These are phyloP conservation scores for Caenorhabditis auriculariae DNA, from an alignment of 2,888 invertebrate genomes.

Conservation along the genomic window DNA sequence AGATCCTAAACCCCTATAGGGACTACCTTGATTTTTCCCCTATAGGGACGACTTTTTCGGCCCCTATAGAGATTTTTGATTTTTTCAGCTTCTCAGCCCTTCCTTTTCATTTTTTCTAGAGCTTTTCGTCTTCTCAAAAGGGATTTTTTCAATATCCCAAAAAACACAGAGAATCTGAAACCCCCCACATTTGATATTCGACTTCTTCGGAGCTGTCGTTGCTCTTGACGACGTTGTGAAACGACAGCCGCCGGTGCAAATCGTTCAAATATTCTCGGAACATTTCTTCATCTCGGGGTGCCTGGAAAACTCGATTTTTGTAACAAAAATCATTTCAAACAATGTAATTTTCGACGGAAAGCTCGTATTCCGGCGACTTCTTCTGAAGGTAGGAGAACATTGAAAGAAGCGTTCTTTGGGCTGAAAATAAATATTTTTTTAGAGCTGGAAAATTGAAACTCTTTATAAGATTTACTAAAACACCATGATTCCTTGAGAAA, in stretches of 20 bases:
- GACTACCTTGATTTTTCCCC: too few species aligned
- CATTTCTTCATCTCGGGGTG: slow-evolving; percentile 42
- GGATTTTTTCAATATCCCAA: background rate
- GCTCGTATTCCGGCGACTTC: slow-evolving; percentile 33
- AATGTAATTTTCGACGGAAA: slow-evolving; percentile 39
- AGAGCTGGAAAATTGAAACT: too few species aligned
- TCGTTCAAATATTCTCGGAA: slow-evolving; percentile 43
- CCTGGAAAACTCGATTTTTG: slow-evolving; percentile 12
- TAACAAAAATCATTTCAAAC: background rate
- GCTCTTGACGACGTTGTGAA: slow-evolving; percentile 15
- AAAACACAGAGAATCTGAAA: too few species aligned
- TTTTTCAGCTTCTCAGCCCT: too few species aligned
- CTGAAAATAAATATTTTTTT: too few species aligned
- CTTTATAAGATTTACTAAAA: background rate
- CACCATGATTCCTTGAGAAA: too few species aligned
- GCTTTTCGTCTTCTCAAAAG: too few species aligned
- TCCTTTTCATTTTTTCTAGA: too few species aligned
- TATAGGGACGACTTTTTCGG: too few species aligned
- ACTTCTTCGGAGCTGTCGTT: slow-evolving; percentile 31
- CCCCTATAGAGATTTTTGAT: too few species aligned
- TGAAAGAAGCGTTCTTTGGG: slow-evolving; percentile 32
- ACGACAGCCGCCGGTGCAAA: slow-evolving; percentile 35
- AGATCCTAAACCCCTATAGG: too few species aligned
- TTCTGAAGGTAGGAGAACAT: slow-evolving; percentile 38
- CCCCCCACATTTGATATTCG: slow-evolving; percentile 19